Percentiles rank a stretch among this genome's conserved stretches.
These are phyloP conservation scores for Falcunculus frontatus DNA, from an alignment of 2,113 vertebrate genomes.

Conservation along the genomic window DNA sequence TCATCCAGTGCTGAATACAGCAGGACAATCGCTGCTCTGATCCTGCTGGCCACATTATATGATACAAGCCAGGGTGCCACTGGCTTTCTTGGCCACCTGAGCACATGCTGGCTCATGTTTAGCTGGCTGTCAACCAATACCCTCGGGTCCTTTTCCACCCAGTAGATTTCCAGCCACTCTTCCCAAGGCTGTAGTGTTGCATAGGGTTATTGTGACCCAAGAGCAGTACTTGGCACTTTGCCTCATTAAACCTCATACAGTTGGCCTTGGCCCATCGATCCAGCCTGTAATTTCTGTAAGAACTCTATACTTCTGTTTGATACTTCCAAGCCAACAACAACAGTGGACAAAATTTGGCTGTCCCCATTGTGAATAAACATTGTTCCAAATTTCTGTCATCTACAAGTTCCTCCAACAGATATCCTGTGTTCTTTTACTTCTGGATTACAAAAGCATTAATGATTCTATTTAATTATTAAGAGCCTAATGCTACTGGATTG, in stretches of 20 bases:
- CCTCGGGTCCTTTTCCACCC: rapidly evolving
- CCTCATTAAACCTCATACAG: not conserved
- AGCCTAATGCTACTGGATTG: not conserved
- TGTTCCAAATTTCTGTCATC: not conserved
- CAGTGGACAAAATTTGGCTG: not conserved
- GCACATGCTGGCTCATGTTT: not conserved
- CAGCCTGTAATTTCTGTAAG: not conserved
- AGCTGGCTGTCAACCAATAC: not conserved
- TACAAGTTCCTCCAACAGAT: not conserved
- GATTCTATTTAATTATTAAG: not conserved
- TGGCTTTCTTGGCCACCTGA: not conserved
- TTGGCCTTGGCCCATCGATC: not conserved
- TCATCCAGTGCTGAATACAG: not conserved
- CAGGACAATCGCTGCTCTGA: not conserved
- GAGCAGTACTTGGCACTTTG: not conserved
- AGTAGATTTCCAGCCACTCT: not conserved
- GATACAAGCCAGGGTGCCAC: not conserved
- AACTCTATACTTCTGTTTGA: not conserved
- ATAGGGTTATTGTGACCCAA: not conserved
- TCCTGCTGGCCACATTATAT: not conserved
- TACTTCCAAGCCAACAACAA: not conserved
- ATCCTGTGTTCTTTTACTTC: not conserved
- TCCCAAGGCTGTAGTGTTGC: not conserved
- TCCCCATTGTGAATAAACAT: not conserved
- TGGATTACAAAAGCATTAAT: not conserved